Base-by-base conservation (phyloP, 1,140 invertebrate genomes). In the Psilanteris sp. region DNA sequence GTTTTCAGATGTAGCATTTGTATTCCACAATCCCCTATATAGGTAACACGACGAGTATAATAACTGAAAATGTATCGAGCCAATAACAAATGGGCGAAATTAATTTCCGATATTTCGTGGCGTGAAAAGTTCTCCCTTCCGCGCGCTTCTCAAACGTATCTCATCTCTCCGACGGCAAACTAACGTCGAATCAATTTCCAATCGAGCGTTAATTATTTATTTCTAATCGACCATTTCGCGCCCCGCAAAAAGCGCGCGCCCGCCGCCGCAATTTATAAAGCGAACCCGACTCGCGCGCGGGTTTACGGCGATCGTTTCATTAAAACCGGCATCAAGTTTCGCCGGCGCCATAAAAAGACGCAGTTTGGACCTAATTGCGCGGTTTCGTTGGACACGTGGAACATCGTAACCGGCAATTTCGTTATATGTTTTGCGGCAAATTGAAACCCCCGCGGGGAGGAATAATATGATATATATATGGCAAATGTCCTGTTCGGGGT, bases 51-150 rank as follows among this genome's bases (percentile, higher is more conserved):
- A 36, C 34, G 43, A 61, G 29, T 18, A 77, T 61, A 55, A 59
- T 55, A 67, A 67, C 73, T 50, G 48, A 62, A 76, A 76, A 57
- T 16, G 50, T 70, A 70, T 59, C 48, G 29, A 54, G 59, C 32
- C 50, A 26, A 77, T 59, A 71, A 71, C 54, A 71, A 77, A 77
- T 77, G 74, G 41, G 44, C 9, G 37, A 54, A 55, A 77, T 77
- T 71, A 71, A 71, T 77, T 77, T 66, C n/a, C 26, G 22, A 59
- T 39, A 13, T 39, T 39, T 32, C 24, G 44, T 70, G 44, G 46
- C 55, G 67, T 48, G 59, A 77, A 67, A 66, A 77, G 26, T 70
- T 46, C 11, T 27, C 34, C 26, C 50, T 29, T n/a, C n/a, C n/a
- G n/a, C n/a, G n/a, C n/a, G 36, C 34, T 20, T 26, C n/a, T 14